A percentile compares a stretch with the other conserved stretches of the same genome.
Conservation (phyloP, 2,113 vertebrate species). For the Cynoglossus semilaevis region DNA sequence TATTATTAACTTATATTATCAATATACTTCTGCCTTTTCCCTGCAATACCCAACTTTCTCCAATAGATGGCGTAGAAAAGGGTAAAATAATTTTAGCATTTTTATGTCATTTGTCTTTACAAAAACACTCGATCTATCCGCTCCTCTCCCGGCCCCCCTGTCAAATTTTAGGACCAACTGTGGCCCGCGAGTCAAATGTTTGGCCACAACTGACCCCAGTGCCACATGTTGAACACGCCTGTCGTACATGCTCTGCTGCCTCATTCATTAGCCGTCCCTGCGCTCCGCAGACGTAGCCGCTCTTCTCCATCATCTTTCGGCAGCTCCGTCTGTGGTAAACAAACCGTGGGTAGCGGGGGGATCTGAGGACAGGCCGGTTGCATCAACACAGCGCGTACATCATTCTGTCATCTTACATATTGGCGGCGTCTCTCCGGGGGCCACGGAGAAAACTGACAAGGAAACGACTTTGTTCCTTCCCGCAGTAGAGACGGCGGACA, state of each 20-base stretch:
- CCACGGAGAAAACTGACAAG: constrained; percentile 29
- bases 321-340: constrained; percentile 42
- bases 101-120: no score
- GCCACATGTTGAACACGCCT: neutral
- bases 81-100: no score
- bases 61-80: no score
- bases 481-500: constrained; percentile 18
- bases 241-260: constrained; percentile 1
- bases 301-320: constrained; percentile 42
- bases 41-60: no score
- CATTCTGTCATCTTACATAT: constrained; percentile 54
- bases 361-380: constrained; percentile 46
- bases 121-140: no score
- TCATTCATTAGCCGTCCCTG: constrained; percentile 1
- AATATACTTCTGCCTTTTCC: no score
- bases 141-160: no score
- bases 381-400: constrained; percentile 40
- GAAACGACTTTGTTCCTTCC: constrained; percentile 39
- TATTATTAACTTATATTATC: no score
- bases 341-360: constrained; percentile 34
- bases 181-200: no score
- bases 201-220: no score
- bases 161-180: no score
- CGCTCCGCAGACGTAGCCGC: constrained; percentile 9
- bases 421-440: constrained; percentile 38